Base-by-base conservation (phyloP, 2,888 invertebrate genomes). In the Troides oblongomaculatus region DNA sequence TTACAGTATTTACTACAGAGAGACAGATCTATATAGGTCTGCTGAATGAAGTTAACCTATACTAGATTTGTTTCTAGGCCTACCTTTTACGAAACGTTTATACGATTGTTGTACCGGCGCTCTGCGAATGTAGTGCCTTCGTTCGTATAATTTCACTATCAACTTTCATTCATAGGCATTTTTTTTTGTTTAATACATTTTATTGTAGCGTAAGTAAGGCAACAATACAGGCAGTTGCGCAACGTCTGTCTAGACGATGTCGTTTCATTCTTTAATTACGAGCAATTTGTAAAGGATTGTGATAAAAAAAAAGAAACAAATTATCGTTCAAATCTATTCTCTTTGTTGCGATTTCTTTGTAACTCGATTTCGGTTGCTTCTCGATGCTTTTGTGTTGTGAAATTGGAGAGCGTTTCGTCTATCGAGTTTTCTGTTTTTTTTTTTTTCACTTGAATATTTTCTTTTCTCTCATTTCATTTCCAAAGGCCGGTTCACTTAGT, bases 171-270 rank as follows among this genome's bases (percentile, higher is more conserved):
- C 53, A 53, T 53, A 53, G 5, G n/a, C 14, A 2, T 46, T 46
- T 46, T 46, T 46, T 46, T 46, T 46, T 39, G 4, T n/a, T 53
- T n/a, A 6, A 53, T 53, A 53, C 53, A 53, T 53, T n/a, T 53
- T 59, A 18, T 66, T 62, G 65, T 53, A 50, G 66, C 61, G 30
- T 63, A 63, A 69, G 69, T 74, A 59, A 64, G 53, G 58, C 25
- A 61, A 71, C 66, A 73, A 67, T 64, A n/a, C 64, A 39, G 46
- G 56, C 30, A 50, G 57, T 72, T 72, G 50, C 60, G 39, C 62
- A 71, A 69, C 59, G 17, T 61, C 21, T 18, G 71, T 71, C 72
- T 69, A 69, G 71, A 72, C 69, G 50, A n/a, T 14, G 30, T 69
- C 59, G 60, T 69, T 65, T 62, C 23, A 58, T 69, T 69, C 39